Percentiles rank a stretch among this genome's conserved stretches.
These are phyloP conservation scores for Hydrocynus forskahlii DNA, from an alignment of 2,797 vertebrate species.

Conservation along the genomic window DNA sequence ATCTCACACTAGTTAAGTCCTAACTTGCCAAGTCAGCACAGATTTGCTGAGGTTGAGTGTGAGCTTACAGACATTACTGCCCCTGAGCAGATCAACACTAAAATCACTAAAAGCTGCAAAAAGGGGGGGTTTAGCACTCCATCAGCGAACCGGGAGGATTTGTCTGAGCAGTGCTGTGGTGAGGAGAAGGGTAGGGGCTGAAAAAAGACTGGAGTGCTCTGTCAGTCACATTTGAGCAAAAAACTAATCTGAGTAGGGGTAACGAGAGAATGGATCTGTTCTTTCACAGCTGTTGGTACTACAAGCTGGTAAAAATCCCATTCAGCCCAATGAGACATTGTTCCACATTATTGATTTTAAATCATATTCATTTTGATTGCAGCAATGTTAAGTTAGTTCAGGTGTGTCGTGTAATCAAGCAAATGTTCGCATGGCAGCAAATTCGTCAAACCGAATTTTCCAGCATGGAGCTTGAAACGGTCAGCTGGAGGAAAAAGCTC, in stretches of 20 bases:
- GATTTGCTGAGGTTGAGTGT: conserved; percentile 50
- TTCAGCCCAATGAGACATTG: too few relatives aligned
- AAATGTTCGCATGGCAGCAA: background rate
- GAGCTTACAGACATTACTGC: conserved; percentile 50
- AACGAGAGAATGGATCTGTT: background rate
- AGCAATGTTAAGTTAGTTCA: too few relatives aligned
- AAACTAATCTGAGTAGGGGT: background rate
- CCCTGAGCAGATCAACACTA: conserved; percentile 54
- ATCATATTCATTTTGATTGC: too few relatives aligned
- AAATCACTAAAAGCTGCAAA: conserved; percentile 51
- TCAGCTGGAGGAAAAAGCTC: conserved; percentile 26
- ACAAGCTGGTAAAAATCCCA: too few relatives aligned
- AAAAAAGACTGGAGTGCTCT: too few relatives aligned
- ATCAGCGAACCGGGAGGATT: conserved; percentile 44
- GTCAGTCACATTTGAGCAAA: conserved; percentile 41
- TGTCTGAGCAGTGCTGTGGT: conserved; percentile 13
- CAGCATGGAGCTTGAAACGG: background rate
- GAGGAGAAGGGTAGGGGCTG: conserved; percentile 30
- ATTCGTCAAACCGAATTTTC: too few relatives aligned
- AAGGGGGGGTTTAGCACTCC: conserved; percentile 22
- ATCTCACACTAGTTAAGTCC: conserved; percentile 46
- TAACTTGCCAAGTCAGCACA: conserved; percentile 53
- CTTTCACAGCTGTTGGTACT: too few relatives aligned
- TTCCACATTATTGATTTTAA: too few relatives aligned
- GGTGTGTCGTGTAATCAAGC: too few relatives aligned